Base-by-base conservation (phyloP, 2,888 invertebrate genomes). In the Oligia strigilis region DNA sequence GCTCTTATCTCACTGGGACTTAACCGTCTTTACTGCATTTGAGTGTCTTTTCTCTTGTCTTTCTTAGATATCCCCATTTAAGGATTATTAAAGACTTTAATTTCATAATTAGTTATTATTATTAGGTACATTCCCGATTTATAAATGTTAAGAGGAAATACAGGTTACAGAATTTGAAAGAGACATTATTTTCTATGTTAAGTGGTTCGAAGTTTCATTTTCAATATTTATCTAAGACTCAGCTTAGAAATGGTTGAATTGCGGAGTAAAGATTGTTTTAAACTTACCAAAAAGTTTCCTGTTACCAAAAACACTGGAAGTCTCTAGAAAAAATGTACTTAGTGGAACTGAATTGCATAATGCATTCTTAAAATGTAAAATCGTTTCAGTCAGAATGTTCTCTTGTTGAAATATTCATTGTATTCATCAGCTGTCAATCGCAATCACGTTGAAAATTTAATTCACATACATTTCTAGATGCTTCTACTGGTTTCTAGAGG, bases 351-450 rank as follows among this genome's bases (percentile, higher is more conserved):
- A 62, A 58, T 4, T 19, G 4, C 19, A 36, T 4, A 40, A 58
- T 58, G 55, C 46, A 72, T 64, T n/a, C n/a, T 66, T n/a, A 49
- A 49, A 55, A 77, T 83, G 62, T 11, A 29, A 69, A 83, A 13
- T 58, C 19, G 2, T 65, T 52, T 52, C 52, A 55, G n/a, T 69
- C 49, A 49, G 55, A 65, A 80, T 49, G 14, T 60, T 60, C n/a
- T 40, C 23, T 58, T 69, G 43, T 46, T 80, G 58, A 72, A 85
- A 80, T 75, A 75, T 84, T 75, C 75, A 83, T 69, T 43, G 75
- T 66, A 81, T 85, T 81, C 55, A 70, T 81, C 29, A 70, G 9
- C 9, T 60, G 55, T 65, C 72, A 49, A 14, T 69, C 46, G n/a
- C 19, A 55, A 36, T 73, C n/a, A 43, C 19, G 8, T 46, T 65